phyloP scores from a whole-genome alignment of 2,113 vertebrate genomes.

The Uria lomvia region DNA sequence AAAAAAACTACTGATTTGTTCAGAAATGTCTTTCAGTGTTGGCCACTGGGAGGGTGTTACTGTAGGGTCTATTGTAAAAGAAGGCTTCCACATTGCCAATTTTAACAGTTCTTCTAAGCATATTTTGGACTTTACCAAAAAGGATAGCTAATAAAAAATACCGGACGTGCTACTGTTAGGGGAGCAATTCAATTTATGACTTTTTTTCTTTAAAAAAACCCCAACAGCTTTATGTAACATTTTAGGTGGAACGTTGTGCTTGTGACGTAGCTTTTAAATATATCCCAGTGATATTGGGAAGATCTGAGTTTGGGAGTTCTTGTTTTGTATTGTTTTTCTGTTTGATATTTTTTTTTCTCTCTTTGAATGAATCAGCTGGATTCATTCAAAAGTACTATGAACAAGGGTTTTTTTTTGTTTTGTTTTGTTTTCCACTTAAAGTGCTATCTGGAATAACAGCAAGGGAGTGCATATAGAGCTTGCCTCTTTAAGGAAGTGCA shows the following conservation, averaged over 20 bases:
- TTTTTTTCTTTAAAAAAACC: background rate
- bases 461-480: background rate
- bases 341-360: background rate
- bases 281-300: background rate
- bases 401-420: background rate
- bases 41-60: background rate
- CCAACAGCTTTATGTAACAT: background rate
- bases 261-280: background rate
- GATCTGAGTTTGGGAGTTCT: background rate
- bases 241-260: background rate
- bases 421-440: background rate
- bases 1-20: background rate
- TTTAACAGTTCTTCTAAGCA: background rate
- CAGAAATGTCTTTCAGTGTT: background rate
- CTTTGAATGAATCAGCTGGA: background rate
- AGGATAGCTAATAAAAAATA: background rate
- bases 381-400: background rate
- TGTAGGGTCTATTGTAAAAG: background rate
- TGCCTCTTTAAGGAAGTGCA: background rate
- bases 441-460: background rate
- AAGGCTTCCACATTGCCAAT: background rate
- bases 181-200: background rate
- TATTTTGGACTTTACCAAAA: background rate
- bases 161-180: background rate
- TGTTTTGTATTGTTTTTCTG: background rate